Evolutionary conservation across 2,888 invertebrate genomes (phyloP).

Genomic region (Spialia ferax): DNA sequence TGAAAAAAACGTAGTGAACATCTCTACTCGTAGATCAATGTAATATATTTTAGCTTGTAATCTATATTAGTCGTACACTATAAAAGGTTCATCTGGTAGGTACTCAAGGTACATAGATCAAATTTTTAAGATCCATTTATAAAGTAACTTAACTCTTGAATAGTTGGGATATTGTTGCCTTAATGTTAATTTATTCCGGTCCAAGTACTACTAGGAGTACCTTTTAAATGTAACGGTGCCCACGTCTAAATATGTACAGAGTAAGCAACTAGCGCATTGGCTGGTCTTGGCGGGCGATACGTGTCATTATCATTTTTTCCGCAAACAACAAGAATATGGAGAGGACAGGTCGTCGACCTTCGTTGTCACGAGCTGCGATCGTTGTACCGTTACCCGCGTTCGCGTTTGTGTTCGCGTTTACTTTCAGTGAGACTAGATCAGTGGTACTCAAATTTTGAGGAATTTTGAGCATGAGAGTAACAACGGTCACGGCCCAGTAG

Average conservation of each 20-base stretch:
- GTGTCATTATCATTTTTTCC: slow-evolving; percentile 60
- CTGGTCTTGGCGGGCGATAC: slow-evolving; percentile 26
- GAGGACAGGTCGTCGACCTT: slow-evolving; percentile 62
- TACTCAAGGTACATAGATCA: too few relatives aligned
- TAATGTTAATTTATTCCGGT: neutral
- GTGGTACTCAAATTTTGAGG: slow-evolving; percentile 10
- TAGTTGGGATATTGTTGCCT: neutral
- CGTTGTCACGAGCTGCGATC: slow-evolving; percentile 50
- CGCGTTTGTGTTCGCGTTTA: slow-evolving; percentile 62
- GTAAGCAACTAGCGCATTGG: slow-evolving; percentile 3
- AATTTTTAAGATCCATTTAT: neutral
- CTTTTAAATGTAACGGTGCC: slow-evolving; percentile 14
- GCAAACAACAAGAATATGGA: slow-evolving; percentile 58
- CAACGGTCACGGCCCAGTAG: too few relatives aligned
- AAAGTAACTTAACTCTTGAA: neutral
- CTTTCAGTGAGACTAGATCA: slow-evolving; percentile 62
- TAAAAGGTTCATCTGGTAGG: too few relatives aligned
- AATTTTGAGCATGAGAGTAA: too few relatives aligned
- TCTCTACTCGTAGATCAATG: too few relatives aligned
- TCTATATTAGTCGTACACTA: too few relatives aligned
- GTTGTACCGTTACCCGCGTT: slow-evolving; percentile 58
- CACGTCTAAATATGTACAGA: slow-evolving; percentile 21
- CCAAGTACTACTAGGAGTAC: neutral
- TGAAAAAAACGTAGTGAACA: too few relatives aligned
- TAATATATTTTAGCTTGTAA: too few relatives aligned